A percentile compares a stretch with the other conserved stretches of the same genome.
Conservation (phyloP, 2,888 invertebrate species). For the Aproaerema taeniolella region DNA sequence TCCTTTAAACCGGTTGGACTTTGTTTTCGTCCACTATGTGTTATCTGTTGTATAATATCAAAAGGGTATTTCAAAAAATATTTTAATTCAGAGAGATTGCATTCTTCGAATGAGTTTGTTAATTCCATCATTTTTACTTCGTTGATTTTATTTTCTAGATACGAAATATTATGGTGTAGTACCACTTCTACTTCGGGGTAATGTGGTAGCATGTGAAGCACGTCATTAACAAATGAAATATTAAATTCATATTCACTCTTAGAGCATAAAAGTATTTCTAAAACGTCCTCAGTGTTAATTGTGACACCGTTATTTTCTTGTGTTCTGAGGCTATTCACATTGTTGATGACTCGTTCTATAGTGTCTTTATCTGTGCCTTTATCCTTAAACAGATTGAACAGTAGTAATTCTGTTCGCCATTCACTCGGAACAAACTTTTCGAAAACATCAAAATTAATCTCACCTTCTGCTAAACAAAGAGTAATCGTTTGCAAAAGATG, state of each 20-base stretch:
- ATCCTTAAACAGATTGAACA: neutral
- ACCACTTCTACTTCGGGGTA: no score
- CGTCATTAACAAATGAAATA: neutral
- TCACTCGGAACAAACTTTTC: neutral
- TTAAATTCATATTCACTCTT: neutral
- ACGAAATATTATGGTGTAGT: no score
- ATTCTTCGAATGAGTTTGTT: no score
- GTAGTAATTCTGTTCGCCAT: neutral
- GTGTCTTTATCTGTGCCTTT: neutral
- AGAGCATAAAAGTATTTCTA: neutral
- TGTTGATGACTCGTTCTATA: neutral
- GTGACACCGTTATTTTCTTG: neutral
- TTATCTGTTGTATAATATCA: neutral
- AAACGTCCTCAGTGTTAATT: neutral
- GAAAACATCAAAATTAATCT: neutral
- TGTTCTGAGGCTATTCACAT: neutral
- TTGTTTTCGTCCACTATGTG: no score
- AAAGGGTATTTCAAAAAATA: conserved; percentile 7
- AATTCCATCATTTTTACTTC: no score
- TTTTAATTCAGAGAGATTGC: conserved; percentile 4
- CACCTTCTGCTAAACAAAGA: neutral
- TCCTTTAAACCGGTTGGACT: neutral
- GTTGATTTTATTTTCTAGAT: no score
- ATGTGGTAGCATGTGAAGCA: no score
- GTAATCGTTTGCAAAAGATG: neutral